Evolutionary conservation across 1,140 invertebrate species (phyloP).

Genomic region (Leptestheria dahalacensis): DNA sequence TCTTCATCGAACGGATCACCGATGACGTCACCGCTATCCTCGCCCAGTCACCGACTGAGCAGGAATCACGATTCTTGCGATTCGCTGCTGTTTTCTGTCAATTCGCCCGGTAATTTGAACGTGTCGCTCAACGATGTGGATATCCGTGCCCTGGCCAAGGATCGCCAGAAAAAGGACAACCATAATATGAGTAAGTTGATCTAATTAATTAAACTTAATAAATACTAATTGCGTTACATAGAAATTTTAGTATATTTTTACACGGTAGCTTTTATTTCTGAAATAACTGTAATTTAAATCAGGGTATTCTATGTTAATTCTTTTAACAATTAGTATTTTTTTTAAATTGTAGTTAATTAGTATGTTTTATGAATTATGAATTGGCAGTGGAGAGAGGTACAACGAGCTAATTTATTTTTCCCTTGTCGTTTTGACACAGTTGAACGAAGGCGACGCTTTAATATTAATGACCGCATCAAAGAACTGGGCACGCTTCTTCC

Average conservation of each 20-base stretch:
- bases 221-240: no score
- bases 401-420: no score
- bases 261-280: no score
- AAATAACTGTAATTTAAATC: no score
- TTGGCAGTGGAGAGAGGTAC: no score
- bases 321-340: no score
- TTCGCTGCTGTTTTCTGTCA: not conserved
- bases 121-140: conserved; percentile 13
- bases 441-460: conserved; percentile 85
- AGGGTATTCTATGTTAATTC: no score
- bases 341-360: no score
- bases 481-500: conserved; percentile 87
- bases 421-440: conserved; percentile 35
- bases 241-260: no score
- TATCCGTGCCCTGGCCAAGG: conserved; percentile 43
- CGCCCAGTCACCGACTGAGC: not conserved
- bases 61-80: not conserved
- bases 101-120: not conserved
- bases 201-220: no score
- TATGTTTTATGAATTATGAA: no score
- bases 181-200: conserved; percentile 90
- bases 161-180: conserved; percentile 95
- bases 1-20: not conserved
- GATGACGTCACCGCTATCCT: not conserved
- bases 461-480: conserved; percentile 97